Percentiles rank a stretch among this genome's conserved stretches.
phyloP scores from a whole-genome alignment of 2,797 vertebrate genomes.

The Melanotaenia boesemani region DNA sequence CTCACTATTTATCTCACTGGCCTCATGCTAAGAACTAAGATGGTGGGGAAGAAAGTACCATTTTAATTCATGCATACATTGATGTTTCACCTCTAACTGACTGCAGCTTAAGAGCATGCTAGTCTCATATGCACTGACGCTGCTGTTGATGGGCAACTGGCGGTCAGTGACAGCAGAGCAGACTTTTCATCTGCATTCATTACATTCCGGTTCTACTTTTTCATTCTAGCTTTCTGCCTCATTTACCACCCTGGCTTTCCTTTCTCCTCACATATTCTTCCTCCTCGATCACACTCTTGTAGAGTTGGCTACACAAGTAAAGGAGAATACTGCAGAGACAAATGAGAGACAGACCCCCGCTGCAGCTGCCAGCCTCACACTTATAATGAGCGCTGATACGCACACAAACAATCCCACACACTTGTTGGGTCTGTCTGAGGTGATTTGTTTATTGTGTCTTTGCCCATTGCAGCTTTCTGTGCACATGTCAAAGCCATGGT shows the following conservation, averaged over 20 bases:
- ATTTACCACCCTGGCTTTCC: slow-evolving; percentile 20
- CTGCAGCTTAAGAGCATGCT: neutral
- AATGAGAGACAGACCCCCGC: slow-evolving; percentile 30
- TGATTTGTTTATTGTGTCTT: slow-evolving; percentile 14
- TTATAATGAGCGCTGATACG: slow-evolving; percentile 30
- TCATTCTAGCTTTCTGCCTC: slow-evolving; percentile 9
- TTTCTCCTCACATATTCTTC: slow-evolving; percentile 28
- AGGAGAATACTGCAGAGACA: slow-evolving; percentile 13
- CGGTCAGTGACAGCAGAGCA: neutral
- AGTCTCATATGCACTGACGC: neutral
- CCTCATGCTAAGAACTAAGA: slow-evolving; percentile 9
- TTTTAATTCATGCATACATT: neutral
- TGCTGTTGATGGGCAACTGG: neutral
- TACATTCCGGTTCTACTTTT: neutral
- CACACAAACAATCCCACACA: slow-evolving; percentile 11
- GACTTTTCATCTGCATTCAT: slow-evolving; percentile 40
- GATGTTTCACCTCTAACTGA: neutral
- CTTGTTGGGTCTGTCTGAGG: neutral
- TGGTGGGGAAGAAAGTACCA: neutral
- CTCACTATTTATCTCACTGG: neutral
- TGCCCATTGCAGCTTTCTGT: slow-evolving; percentile 1
- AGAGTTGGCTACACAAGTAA: slow-evolving; percentile 22
- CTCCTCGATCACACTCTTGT: slow-evolving; percentile 25
- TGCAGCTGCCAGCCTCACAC: slow-evolving; percentile 24
- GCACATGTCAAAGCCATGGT: neutral